Percentiles rank a stretch among this genome's conserved stretches.
These are phyloP conservation scores for Darevskia nairensis DNA, from an alignment of 2,797 vertebrate species.

Conservation along the genomic window DNA sequence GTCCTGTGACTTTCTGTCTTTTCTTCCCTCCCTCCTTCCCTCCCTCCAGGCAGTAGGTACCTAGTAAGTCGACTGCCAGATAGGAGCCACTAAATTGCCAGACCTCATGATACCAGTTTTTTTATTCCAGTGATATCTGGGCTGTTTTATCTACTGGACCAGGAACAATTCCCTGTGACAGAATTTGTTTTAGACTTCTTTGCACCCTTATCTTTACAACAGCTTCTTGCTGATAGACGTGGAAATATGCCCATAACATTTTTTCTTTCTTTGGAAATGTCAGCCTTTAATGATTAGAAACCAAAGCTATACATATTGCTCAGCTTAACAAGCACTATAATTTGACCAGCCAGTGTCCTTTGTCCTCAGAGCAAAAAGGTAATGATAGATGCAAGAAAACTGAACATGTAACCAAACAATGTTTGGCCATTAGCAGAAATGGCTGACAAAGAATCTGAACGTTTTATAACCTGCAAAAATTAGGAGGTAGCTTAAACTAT, in stretches of 20 bases:
- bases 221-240: not conserved
- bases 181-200: not conserved
- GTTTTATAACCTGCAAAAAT: not conserved
- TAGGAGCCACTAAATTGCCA: not conserved
- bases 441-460: not conserved
- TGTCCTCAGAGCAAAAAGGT: not conserved
- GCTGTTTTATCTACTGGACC: not conserved
- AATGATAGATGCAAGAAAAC: not conserved
- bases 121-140: not conserved
- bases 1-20: not conserved
- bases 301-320: not conserved
- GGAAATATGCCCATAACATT: not conserved
- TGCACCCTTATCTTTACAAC: not conserved
- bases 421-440: not conserved
- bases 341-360: not conserved
- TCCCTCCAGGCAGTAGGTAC: not conserved
- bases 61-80: not conserved
- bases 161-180: not conserved
- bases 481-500: not conserved
- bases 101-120: not conserved
- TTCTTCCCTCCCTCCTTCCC: not conserved
- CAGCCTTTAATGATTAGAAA: not conserved
- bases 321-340: too few relatives aligned
- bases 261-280: not conserved
- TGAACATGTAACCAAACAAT: not conserved